These are phyloP conservation scores for Neosilurus mollespiculum DNA, from an alignment of 2,797 vertebrate genomes.

Conservation along the genomic window DNA sequence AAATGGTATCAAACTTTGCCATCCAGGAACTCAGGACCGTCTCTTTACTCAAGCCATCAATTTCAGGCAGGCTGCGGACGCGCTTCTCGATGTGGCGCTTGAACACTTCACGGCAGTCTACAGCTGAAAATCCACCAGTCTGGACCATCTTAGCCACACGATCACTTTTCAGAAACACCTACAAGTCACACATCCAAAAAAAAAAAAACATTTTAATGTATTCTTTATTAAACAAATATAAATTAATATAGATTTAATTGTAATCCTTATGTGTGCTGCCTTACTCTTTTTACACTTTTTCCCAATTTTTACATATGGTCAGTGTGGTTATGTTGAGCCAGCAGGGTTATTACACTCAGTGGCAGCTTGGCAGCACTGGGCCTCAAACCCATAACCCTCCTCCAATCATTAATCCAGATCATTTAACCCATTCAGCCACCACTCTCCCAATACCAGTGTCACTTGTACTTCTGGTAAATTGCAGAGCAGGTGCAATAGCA, in stretches of 20 bases:
- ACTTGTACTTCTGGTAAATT: not conserved
- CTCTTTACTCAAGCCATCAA: conserved; percentile 99
- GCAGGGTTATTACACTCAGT: too few relatives aligned
- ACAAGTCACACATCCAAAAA: conserved; percentile 15
- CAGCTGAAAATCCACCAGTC: conserved; percentile 94
- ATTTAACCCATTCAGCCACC: too few relatives aligned
- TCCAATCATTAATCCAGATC: too few relatives aligned
- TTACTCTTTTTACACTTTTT: too few relatives aligned
- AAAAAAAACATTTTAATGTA: not conserved
- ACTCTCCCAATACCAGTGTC: not conserved
- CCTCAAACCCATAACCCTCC: too few relatives aligned
- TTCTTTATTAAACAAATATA: not conserved
- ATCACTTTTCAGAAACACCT: conserved; percentile 98
- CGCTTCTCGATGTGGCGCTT: conserved; percentile 99
- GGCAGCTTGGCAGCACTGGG: too few relatives aligned
- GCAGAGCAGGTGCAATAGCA: not conserved
- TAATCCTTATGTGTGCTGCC: too few relatives aligned
- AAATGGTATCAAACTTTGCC: conserved; percentile 99
- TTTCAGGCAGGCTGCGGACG: conserved; percentile 95
- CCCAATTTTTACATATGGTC: too few relatives aligned
- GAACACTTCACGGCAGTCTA: conserved; percentile 95
- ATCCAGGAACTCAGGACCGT: conserved; percentile 99
- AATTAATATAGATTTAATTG: too few relatives aligned
- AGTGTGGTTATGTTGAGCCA: too few relatives aligned
- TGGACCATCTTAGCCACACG: conserved; percentile 98